Percentiles rank a stretch among this genome's conserved stretches.
Evolutionary conservation across 2,888 invertebrate species (phyloP).

Genomic region (Drosophila setosimentum): DNA sequence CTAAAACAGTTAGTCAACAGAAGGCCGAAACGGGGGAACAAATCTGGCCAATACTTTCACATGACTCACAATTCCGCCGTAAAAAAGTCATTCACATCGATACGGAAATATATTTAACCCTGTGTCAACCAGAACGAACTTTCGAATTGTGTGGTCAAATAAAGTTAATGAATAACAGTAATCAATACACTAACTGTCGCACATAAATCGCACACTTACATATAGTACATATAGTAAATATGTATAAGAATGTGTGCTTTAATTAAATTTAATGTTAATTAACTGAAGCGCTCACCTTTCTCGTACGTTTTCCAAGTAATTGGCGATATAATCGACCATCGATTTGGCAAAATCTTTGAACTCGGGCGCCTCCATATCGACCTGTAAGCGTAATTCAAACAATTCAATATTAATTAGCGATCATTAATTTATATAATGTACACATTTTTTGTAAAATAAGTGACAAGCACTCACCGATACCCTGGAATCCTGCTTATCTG

Average conservation of each 20-base stretch:
- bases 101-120: slow-evolving; percentile 37
- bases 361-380: slow-evolving; percentile 91
- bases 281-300: slow-evolving; percentile 89
- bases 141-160: slow-evolving; percentile 70
- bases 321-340: slow-evolving; percentile 97
- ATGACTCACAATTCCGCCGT: slow-evolving; percentile 38
- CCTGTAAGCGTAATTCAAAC: slow-evolving; percentile 62
- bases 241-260: slow-evolving; percentile 9
- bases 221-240: slow-evolving; percentile 8
- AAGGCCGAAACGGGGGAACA: slow-evolving; percentile 35
- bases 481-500: slow-evolving; percentile 78
- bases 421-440: slow-evolving; percentile 16
- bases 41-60: slow-evolving; percentile 49
- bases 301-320: slow-evolving; percentile 97
- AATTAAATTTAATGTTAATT: slow-evolving; percentile 43
- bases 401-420: slow-evolving; percentile 9
- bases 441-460: slow-evolving; percentile 12
- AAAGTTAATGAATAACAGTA: slow-evolving; percentile 35
- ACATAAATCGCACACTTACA: not conserved
- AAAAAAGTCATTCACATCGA: slow-evolving; percentile 18
- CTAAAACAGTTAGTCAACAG: slow-evolving; percentile 24
- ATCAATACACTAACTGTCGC: slow-evolving; percentile 1
- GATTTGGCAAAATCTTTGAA: slow-evolving; percentile 95
- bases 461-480: slow-evolving; percentile 77
- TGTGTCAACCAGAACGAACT: slow-evolving; percentile 69